Evolutionary conservation across 2,888 invertebrate genomes (phyloP), one percentile per base, ranked within the genome.

Genomic region (Gibbula magus): DNA sequence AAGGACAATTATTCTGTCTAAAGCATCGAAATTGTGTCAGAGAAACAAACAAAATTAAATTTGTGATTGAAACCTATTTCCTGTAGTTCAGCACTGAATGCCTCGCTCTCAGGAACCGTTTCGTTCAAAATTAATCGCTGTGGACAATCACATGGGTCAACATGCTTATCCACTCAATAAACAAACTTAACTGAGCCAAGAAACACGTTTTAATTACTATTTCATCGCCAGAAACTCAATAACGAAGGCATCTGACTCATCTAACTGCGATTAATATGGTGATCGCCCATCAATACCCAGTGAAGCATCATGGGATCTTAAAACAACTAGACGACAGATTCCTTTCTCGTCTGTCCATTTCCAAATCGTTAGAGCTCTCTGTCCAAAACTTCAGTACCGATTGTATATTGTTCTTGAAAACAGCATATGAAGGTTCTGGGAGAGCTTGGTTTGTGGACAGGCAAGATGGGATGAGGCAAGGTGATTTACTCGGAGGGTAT

Each of bases 151-250:
- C 45, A 10, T 45, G 10, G 13, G 45, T 45, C 5, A 45, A 29
- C 61, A 29, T 29, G 29, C 29, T 61, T 61, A 61, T 61, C 61
- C 16, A 16, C 29, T 61, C 29, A 61, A 61, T 61, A 61, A 61
- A 70, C 70, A 70, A 20, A 70, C n/a, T 35, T 70, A 16, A 70
- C 29, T 35, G 70, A 39, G 16, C 70, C 35, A 39, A 70, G 70
- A 70, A 70, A 70, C 32, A 70, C 35, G 70, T 39, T 70, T 70
- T 70, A 70, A 70, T 70, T 70, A 70, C 70, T 35, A 70, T 70
- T 70, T 39, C 35, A 70, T 70, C 20, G 32, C 29, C 35, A 70
- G 70, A 25, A 70, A 70, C 61, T 29, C 61, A 29, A 61, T 61
- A 61, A 61, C 61, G 10, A 29, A 7, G 8, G n/a, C 70, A 35